Base-by-base conservation (phyloP, 2,113 vertebrate genomes). In the Puntigrus tetrazona region DNA sequence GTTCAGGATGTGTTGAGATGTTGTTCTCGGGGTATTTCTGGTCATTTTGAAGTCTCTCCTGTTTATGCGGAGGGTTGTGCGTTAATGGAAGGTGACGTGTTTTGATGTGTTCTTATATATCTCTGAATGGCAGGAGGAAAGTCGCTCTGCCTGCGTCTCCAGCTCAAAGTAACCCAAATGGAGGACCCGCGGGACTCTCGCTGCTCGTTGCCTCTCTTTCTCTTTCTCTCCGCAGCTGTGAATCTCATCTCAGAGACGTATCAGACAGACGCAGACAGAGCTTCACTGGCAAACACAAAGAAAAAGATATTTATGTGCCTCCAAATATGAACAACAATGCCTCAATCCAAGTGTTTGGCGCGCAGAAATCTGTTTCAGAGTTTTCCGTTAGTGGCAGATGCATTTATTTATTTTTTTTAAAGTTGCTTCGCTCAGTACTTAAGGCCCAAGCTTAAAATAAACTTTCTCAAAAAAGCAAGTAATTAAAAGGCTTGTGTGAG, bases 71-170 rank as follows among this genome's bases (percentile, higher is more conserved):
- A 67, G 81, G 81, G 31, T 70, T 47, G 63, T 86, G 83, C 81
- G 79, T 85, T 93, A 92, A 93, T 91, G 80, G 86, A 87, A 90
- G 91, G 73, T 90, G 91, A 93, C 88, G 89, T 88, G 86, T 91
- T 88, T 88, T 88, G 88, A 89, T 91, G 90, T 77, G 90, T 86
- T 88, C 84, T 91, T 93, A 90, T 91, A 90, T 90, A 88, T 87
- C 87, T 85, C 84, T 81, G 86, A 91, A 90, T 91, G 88, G 86
- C 87, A 84, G 88, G 85, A 92, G 87, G 86, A 91, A 86, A 90
- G 89, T 92, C 89, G 45, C 29, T 65, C 57, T 74, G 88, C 83
- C 47, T 81, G 89, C 85, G 78, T 91, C 89, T 89, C 90, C 87
- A 88, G 86, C 89, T 90, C 91, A 92, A 82, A 81, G 25, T 82